Conservation (phyloP, 2,113 vertebrate species). For the Arvicanthis niloticus region DNA sequence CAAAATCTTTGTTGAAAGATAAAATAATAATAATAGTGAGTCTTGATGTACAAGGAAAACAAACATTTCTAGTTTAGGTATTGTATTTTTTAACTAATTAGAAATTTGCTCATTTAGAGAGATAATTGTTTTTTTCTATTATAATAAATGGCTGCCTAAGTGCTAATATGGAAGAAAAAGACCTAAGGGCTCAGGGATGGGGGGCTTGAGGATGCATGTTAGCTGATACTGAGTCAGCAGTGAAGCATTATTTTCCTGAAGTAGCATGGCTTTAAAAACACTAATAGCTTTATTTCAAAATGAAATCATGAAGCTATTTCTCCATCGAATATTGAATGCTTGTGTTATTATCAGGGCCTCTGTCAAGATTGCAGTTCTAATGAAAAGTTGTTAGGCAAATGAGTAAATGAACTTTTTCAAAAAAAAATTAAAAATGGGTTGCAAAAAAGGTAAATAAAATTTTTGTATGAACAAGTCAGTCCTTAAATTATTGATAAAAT, state of each 20-base stretch:
- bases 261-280: constrained; percentile 20
- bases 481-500: neutral
- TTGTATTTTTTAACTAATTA: constrained; percentile 66
- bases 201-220: neutral
- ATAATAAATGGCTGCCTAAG: constrained; percentile 69
- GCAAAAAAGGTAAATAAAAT: neutral
- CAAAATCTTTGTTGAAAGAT: constrained; percentile 2
- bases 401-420: neutral
- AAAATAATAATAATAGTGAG: neutral
- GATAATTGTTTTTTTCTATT: constrained; percentile 75
- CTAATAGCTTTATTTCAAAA: neutral
- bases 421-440: neutral
- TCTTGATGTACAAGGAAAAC: constrained; percentile 58
- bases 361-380: neutral
- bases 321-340: neutral
- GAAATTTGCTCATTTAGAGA: constrained; percentile 70
- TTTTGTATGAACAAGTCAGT: neutral
- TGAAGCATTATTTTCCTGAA: constrained; percentile 24
- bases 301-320: constrained; percentile 16
- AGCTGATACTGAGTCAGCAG: constrained; percentile 50
- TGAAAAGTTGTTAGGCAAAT: constrained; percentile 7
- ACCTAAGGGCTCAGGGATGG: neutral
- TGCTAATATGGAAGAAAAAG: constrained; percentile 67
- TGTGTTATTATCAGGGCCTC: neutral
- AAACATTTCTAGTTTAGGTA: constrained; percentile 56